Evolutionary conservation across 2,888 invertebrate genomes (phyloP), one percentile per base, ranked within the genome.

Genomic region (Acleris cristana): DNA sequence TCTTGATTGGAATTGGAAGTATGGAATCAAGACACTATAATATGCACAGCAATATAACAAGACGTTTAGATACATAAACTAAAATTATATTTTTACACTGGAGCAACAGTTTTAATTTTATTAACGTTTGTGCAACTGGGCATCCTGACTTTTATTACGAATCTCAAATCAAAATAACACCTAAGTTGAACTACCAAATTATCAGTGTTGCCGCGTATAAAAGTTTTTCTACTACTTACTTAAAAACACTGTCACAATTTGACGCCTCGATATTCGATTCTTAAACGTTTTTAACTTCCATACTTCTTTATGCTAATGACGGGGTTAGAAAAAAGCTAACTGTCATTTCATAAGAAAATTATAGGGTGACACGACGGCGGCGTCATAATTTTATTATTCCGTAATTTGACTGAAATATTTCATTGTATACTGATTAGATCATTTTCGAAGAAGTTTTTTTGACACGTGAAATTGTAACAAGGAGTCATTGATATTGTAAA

Each of bases 281-380:
- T 66, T 44, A 58, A 21, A 56, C 45, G 52, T 59, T 56, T 61
- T 63, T 64, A 64, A 56, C 56, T 51, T 58, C 60, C 67, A 30
- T 73, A 75, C 76, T 81, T 76, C 76, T 71, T 71, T 76, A 76
- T 72, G 76, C 56, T 70, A 71, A 70, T 67, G 53, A 70, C 70
- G 64, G 57, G 52, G 64, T 34, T 49, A 67, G 60, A 70, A 69
- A 73, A 76, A 74, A 73, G 72, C 71, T 70, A 60, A 44, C 63
- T 69, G 69, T 73, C 74, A 75, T 76, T 77, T 71, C 73, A 65
- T 80, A 79, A 76, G 70, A 71, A 76, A 79, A 78, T 75, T 79
- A 64, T 68, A 64, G 76, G 71, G 70, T 64, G 69, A 75, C 66
- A 69, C 71, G 69, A 72, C 74, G 73, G 67, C 61, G 66, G 70